A percentile compares a stretch with the other conserved stretches of the same genome.
These are phyloP conservation scores for Halictus quadricinctus DNA, from an alignment of 2,888 invertebrate genomes.

Conservation along the genomic window DNA sequence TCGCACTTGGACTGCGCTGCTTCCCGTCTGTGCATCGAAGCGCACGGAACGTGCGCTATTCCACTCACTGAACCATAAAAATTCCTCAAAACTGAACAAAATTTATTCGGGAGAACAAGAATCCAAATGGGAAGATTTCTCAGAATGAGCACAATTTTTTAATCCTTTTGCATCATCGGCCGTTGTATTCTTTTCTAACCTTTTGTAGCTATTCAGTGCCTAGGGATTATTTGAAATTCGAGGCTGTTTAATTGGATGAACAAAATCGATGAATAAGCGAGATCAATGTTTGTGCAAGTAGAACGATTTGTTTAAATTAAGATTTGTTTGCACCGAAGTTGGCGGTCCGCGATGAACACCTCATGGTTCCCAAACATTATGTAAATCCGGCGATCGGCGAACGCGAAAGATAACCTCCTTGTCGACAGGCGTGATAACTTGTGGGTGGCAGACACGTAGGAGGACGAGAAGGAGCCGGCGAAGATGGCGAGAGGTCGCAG, in stretches of 20 bases:
- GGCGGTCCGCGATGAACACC: background rate
- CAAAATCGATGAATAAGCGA: background rate
- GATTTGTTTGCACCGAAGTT: background rate
- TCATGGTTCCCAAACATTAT: constrained; percentile 64
- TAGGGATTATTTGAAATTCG: background rate
- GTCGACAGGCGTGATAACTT: constrained; percentile 66
- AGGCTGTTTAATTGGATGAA: background rate
- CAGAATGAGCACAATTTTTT: background rate
- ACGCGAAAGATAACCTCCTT: constrained; percentile 72
- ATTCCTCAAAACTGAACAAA: background rate
- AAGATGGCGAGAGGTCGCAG: constrained; percentile 71
- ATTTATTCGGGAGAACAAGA: background rate
- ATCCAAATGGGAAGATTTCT: background rate
- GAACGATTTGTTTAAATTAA: constrained; percentile 1
- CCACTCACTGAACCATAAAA: background rate
- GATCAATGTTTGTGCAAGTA: background rate
- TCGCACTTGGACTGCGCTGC: background rate
- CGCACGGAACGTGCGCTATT: background rate
- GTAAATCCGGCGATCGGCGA: constrained; percentile 75
- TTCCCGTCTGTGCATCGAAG: background rate
- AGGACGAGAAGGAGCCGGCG: constrained; percentile 63
- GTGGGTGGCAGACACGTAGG: constrained; percentile 54
- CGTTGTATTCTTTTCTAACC: no score
- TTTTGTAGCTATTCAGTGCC: background rate
- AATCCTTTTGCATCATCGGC: no score